phyloP scores from a whole-genome alignment of 2,888 invertebrate species.

The Notodonta dromedarius region DNA sequence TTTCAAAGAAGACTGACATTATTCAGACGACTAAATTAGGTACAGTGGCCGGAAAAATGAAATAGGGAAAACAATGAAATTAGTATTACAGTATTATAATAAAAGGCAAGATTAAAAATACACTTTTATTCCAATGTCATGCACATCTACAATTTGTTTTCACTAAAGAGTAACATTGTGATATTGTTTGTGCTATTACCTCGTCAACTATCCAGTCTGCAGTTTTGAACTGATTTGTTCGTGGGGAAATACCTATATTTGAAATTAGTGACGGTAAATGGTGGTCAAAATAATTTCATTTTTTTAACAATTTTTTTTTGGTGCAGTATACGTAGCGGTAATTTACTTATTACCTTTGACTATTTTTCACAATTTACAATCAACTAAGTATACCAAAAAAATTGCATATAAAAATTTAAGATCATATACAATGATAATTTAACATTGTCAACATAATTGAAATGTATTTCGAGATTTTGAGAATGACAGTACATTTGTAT shows the following conservation, averaged over 20 bases:
- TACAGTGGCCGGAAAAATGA: too few species aligned
- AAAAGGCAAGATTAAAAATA: conserved; percentile 68
- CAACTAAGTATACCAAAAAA: too few species aligned
- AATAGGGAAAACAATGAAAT: not conserved
- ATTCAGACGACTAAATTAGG: not conserved
- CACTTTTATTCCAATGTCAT: conserved; percentile 80
- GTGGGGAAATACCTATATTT: conserved; percentile 22
- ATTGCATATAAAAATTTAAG: too few species aligned
- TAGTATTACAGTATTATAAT: conserved; percentile 26
- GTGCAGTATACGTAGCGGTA: too few species aligned
- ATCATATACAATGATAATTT: too few species aligned
- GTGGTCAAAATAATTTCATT: conserved; percentile 3
- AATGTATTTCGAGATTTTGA: too few species aligned
- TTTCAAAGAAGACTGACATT: conserved; percentile 2
- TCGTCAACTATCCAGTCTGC: conserved; percentile 58
- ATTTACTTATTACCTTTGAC: too few species aligned
- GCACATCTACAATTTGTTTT: conserved; percentile 77
- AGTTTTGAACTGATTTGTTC: conserved; percentile 25
- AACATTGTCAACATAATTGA: too few species aligned
- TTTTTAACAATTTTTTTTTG: too few species aligned
- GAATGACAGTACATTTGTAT: too few species aligned
- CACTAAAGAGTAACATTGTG: conserved; percentile 71
- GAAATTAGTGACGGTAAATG: conserved; percentile 12
- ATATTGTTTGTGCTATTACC: conserved; percentile 66
- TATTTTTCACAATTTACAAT: too few species aligned